A percentile compares a stretch with the other conserved stretches of the same genome.
These are phyloP conservation scores for Gymnodraco acuticeps DNA, from an alignment of 2,797 vertebrate genomes.

Conservation along the genomic window DNA sequence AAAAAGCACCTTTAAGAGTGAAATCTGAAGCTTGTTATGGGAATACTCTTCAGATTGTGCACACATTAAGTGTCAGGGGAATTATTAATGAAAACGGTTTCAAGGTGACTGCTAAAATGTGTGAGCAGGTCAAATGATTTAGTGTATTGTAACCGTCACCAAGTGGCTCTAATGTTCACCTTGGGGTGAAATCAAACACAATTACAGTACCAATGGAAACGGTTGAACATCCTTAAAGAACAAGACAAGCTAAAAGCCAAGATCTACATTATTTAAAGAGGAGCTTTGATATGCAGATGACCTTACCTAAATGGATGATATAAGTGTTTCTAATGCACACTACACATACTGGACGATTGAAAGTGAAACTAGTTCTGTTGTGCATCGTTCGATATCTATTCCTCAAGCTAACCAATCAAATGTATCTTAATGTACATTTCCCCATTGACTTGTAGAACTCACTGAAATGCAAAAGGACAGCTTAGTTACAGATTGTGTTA, in stretches of 20 bases:
- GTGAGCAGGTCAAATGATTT: not conserved
- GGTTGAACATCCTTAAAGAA: not conserved
- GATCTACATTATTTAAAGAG: not conserved
- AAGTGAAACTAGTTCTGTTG: not conserved
- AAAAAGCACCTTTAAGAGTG: constrained; percentile 59
- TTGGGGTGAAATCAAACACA: not conserved
- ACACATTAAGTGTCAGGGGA: not conserved
- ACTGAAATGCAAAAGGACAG: not conserved
- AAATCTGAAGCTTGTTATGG: constrained; percentile 31
- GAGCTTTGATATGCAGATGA: not conserved
- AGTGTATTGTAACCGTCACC: not conserved
- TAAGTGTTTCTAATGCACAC: not conserved
- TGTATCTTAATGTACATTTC: no score
- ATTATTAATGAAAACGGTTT: constrained; percentile 21
- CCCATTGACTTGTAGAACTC: no score
- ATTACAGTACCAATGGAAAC: not conserved
- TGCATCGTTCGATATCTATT: no score
- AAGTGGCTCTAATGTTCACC: not conserved
- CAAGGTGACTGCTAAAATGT: constrained; percentile 8
- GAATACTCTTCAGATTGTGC: constrained; percentile 12
- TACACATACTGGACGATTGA: not conserved
- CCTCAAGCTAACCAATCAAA: no score
- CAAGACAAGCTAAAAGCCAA: not conserved
- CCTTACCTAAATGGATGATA: constrained; percentile 1
- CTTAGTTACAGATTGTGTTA: not conserved